phyloP scores from a whole-genome alignment of 1,140 invertebrate species.

The Drosophila funebris region DNA sequence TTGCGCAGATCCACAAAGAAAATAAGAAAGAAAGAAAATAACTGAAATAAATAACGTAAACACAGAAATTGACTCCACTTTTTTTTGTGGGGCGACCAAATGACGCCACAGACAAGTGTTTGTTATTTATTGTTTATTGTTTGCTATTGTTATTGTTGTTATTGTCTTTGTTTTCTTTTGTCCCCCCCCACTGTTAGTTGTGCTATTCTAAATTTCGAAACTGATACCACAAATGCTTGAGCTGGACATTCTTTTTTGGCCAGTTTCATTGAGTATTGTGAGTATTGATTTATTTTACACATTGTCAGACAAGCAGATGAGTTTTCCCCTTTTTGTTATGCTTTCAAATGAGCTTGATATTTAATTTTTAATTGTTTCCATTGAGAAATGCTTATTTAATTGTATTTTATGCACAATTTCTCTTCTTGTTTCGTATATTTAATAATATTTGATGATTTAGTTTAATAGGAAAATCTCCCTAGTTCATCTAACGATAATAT shows the following conservation, averaged over 20 bases:
- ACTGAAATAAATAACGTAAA: slow-evolving; percentile 47
- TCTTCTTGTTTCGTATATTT: too few species aligned
- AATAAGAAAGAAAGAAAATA: slow-evolving; percentile 44
- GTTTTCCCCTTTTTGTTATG: too few species aligned
- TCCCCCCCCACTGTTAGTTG: neutral
- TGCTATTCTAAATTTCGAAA: neutral
- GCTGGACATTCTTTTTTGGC: slow-evolving; percentile 1
- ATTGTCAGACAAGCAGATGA: too few species aligned
- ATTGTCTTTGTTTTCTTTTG: neutral
- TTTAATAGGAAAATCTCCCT: too few species aligned
- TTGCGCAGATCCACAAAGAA: slow-evolving; percentile 27
- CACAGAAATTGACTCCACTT: neutral
- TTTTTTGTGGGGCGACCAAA: slow-evolving; percentile 20
- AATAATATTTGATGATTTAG: too few species aligned
- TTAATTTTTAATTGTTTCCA: too few species aligned
- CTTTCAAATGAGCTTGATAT: too few species aligned
- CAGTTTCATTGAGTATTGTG: neutral
- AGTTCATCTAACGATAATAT: too few species aligned
- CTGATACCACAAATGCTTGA: slow-evolving; percentile 21
- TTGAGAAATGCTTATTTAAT: too few species aligned
- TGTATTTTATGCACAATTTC: too few species aligned
- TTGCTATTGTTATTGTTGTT: neutral
- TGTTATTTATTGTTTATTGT: neutral
- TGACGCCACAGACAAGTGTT: slow-evolving; percentile 40
- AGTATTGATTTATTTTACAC: too few species aligned